Base-by-base conservation (phyloP, 2,113 vertebrate genomes). In the Dinomys branickii region DNA sequence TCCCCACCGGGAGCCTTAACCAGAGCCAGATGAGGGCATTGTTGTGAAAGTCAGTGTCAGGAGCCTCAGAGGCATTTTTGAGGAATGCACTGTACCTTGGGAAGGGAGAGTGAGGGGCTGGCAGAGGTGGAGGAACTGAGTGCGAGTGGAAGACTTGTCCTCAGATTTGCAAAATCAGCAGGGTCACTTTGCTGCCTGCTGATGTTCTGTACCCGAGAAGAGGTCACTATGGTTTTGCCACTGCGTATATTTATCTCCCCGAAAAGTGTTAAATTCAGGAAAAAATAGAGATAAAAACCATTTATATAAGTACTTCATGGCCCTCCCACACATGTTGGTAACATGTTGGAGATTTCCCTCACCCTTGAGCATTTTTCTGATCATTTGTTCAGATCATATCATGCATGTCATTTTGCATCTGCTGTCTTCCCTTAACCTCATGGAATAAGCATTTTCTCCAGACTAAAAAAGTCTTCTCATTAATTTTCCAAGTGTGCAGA, bases 291-390 rank as follows among this genome's bases (percentile, higher is more conserved):
- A 54, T 38, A 94, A 75, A 71, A 84, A n/a, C 50, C 41, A 80
- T 73, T 33, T 78, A 22, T 92, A 67, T 59, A 73, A 65, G 85
- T 52, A 9, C 35, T 38, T 4, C 67, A 35, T 87, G 88, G 28
- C 26, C 67, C 85, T 33, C 75, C 44, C 26, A n/a, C 44, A n/a
- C 20, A 44, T 4, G 5, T n/a, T 91, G 77, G 69, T 84, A 30
- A 85, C 52, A 80, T 0, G 8, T 17, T 56, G 96, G 97, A 97
- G 89, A 59, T 96, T 97, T 59, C 97, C 93, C 97, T 92, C 8
- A 61, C 26, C 41, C 63, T 20, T 38, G 30, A 6, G 33, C 35
- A 33, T 80, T 91, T 95, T 94, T 90, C 90, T 95, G 69, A 87
- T 82, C 44, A 61, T 65, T 50, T 50, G 47, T 50, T 90, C 69